Base-by-base conservation (phyloP, 2,113 vertebrate species). In the Syngnathus scovelli region DNA sequence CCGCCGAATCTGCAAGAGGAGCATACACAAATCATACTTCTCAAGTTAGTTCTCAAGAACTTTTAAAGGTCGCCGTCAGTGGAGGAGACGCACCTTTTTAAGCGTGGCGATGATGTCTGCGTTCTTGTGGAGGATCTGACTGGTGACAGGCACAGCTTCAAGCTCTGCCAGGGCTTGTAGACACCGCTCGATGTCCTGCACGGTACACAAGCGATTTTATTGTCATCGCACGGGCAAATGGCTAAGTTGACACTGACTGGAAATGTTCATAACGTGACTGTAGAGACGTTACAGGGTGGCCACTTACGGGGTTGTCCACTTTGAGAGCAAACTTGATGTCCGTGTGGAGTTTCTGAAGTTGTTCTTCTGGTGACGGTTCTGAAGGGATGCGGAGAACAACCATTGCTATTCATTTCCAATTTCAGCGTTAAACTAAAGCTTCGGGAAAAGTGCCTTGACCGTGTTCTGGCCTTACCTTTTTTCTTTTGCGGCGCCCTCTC, bases 301-400 rank as follows among this genome's bases (percentile, higher is more conserved):
- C 49, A 43, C 94, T 92, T 81, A 99, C 97, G 54, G 97, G 97
- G 78, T 92, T 98, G 86, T 99, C 97, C 6, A 99, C 97, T 83
- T 98, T 99, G 61, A 99, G 90, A 36, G 96, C 93, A 83, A 96
- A 98, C 85, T 98, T 99, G 78, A 99, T 93, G 75, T 99, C 97
- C 0, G 94, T 95, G 90, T 99, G 97, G 18, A 99, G 92, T 67
- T 98, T 99, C 87, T 98, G 97, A 0, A 99, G 92, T 63, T 92
- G 94, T 87, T 98, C 95, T 46, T 96, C 95, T 4, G 95, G 92
- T 0, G 94, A 94, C 18, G 93, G 90, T 60, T 98, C 97, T 99
- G 82, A 37, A 71, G 1, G 38, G 19, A 86, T 16, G 76, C 12
- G 69, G 10, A 33, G 49, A 74, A 23, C 27, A 6, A 18, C 3